Evolutionary conservation across 2,888 invertebrate species (phyloP).

Genomic region (Arge pagana): DNA sequence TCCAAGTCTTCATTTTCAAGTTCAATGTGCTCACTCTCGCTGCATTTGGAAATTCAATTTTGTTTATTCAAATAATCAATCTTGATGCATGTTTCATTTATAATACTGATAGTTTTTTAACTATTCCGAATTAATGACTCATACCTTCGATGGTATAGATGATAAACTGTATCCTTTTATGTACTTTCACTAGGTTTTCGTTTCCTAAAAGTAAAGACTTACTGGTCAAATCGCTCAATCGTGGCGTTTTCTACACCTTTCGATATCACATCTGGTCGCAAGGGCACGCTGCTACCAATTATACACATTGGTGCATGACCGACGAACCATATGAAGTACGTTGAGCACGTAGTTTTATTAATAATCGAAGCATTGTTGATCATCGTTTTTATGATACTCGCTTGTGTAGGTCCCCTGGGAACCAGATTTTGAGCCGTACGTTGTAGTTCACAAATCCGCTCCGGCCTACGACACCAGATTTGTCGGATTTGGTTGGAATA

Average conservation of each 20-base stretch:
- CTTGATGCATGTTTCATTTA: no score
- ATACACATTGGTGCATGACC: slow-evolving; percentile 77
- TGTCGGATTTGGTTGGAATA: slow-evolving; percentile 96
- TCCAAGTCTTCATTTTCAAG: no score
- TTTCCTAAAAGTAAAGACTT: slow-evolving; percentile 80
- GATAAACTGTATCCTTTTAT: no score
- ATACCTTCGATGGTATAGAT: no score
- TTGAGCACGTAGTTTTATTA: slow-evolving; percentile 9
- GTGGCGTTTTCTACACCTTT: slow-evolving; percentile 80
- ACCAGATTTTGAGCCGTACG: slow-evolving; percentile 88
- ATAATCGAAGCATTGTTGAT: background rate
- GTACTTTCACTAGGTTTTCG: no score
- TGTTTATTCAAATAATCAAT: no score
- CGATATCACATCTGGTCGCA: slow-evolving; percentile 85
- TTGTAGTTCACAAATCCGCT: slow-evolving; percentile 75
- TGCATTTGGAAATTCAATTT: no score
- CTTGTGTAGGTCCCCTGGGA: slow-evolving; percentile 80
- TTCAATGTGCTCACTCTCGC: no score
- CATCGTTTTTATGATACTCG: background rate
- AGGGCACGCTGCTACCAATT: slow-evolving; percentile 87
- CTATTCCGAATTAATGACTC: no score
- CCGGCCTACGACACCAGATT: slow-evolving; percentile 85
- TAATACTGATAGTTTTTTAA: no score
- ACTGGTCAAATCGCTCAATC: slow-evolving; percentile 72
- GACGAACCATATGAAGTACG: slow-evolving; percentile 74